Conservation (phyloP, 2,113 vertebrate genomes). For the Sylvietta virens region DNA sequence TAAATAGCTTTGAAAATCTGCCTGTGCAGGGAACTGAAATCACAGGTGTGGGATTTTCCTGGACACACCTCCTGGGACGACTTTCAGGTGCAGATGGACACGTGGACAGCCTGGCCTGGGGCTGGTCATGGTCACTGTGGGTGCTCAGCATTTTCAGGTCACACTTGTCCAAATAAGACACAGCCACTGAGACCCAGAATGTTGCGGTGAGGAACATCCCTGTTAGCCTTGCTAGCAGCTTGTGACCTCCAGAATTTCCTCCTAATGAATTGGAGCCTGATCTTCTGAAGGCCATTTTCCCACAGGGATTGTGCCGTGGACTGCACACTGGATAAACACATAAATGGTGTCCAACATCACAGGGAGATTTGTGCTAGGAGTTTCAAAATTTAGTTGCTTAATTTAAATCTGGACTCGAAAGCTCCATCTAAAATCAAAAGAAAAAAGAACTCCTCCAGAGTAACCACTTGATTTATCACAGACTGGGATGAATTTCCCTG, state of each 20-base stretch:
- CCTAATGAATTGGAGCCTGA: neutral
- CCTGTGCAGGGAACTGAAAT: neutral
- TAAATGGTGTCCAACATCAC: neutral
- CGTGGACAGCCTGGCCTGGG: neutral
- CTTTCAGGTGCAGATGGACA: neutral
- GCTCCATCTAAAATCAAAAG: neutral
- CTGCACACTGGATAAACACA: neutral
- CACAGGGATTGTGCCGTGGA: neutral
- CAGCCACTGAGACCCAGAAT: neutral
- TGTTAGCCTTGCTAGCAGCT: neutral
- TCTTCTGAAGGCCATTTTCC: neutral
- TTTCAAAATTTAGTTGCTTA: neutral
- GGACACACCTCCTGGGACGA: neutral
- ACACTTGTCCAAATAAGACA: neutral
- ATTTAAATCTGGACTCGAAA: neutral
- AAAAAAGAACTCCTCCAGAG: neutral
- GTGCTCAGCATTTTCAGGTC: neutral
- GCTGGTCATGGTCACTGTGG: neutral
- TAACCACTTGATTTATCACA: neutral
- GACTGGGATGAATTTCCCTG: neutral
- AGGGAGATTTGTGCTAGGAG: neutral
- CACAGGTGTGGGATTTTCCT: neutral
- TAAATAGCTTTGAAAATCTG: neutral
- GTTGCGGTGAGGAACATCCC: neutral
- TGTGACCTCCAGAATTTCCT: neutral